These are phyloP conservation scores for Dicyrtomina minuta DNA, from an alignment of 2,888 invertebrate genomes.

Conservation along the genomic window DNA sequence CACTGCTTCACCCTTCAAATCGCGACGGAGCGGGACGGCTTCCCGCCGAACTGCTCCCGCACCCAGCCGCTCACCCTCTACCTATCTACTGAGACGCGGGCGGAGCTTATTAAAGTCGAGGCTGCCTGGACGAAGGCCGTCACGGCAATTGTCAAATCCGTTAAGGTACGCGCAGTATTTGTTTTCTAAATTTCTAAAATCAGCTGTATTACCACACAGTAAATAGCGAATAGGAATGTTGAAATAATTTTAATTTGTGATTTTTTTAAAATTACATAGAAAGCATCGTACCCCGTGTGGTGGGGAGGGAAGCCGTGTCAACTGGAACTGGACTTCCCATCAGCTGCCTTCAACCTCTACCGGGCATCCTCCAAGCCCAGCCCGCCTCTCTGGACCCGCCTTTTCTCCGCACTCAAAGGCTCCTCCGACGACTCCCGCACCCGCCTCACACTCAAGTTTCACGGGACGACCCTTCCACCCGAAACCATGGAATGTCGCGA, in stretches of 20 bases:
- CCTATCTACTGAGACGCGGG: conserved; percentile 82
- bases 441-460: conserved; percentile 50
- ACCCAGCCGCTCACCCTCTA: conserved; percentile 70
- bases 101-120: conserved; percentile 87
- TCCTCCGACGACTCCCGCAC: conserved; percentile 52
- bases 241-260: too few relatives aligned
- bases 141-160: conserved; percentile 83
- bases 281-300: conserved; percentile 49
- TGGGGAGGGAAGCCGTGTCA: conserved; percentile 51
- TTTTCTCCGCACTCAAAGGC: conserved; percentile 48
- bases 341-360: conserved; percentile 50
- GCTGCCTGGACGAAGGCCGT: conserved; percentile 94
- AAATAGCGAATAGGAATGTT: too few relatives aligned
- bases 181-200: too few relatives aligned
- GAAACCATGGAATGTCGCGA: conserved; percentile 53
- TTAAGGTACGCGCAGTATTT: too few relatives aligned
- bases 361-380: conserved; percentile 48
- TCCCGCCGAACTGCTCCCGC: conserved; percentile 43
- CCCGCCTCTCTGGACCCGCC: conserved; percentile 47
- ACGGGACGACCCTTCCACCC: conserved; percentile 40
- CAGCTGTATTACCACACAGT: too few relatives aligned
- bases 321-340: conserved; percentile 46
- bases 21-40: conserved; percentile 54
- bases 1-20: conserved; percentile 91
- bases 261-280: too few relatives aligned